Evolutionary conservation across 2,113 vertebrate species (phyloP).

Genomic region (Canis aureus): DNA sequence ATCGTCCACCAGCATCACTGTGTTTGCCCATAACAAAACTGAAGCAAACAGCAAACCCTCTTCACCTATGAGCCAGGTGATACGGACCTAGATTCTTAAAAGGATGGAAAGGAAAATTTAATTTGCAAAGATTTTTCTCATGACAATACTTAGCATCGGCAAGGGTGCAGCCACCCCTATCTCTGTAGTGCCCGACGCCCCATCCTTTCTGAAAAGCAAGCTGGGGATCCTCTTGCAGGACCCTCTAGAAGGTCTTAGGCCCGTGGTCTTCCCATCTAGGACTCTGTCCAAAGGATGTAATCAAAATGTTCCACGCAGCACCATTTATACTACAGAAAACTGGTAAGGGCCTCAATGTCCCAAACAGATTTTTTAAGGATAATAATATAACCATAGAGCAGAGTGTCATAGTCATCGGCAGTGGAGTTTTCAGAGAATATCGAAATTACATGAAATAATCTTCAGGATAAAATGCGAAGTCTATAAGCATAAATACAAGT

Average conservation of each 20-base stretch:
- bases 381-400: background rate
- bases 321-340: constrained; percentile 25
- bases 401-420: background rate
- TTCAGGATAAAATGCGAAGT: background rate
- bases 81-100: background rate
- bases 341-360: background rate
- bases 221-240: background rate
- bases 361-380: background rate
- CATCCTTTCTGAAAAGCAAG: background rate
- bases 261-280: background rate
- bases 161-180: background rate
- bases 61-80: background rate
- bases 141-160: background rate
- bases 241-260: background rate
- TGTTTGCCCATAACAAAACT: background rate
- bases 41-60: background rate
- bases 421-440: background rate
- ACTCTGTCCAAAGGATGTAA: background rate
- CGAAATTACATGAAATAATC: constrained; percentile 30
- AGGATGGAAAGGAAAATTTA: background rate
- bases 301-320: background rate
- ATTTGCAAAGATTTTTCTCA: background rate
- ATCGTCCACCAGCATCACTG: background rate
- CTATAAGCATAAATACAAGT: background rate
- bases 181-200: background rate